Conservation (phyloP, 2,888 invertebrate species). For the Chelonus formosanus region DNA sequence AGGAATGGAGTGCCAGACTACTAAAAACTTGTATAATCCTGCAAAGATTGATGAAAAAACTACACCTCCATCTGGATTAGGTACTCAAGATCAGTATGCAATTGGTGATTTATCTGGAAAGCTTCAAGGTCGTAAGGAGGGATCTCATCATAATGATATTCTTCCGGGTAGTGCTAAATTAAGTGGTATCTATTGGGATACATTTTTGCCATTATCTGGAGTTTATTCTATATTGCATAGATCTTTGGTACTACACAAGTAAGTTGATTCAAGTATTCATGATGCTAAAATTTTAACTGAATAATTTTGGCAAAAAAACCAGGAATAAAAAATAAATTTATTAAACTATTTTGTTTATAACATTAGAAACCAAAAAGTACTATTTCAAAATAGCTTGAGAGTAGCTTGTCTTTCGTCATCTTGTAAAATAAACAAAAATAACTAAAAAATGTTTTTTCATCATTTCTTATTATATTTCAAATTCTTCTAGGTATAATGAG, state of each 20-base stretch:
- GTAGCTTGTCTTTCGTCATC: too few relatives aligned
- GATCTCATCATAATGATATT: slow-evolving; percentile 74
- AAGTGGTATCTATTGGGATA: slow-evolving; percentile 82
- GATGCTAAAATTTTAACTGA: too few relatives aligned
- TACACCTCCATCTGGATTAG: slow-evolving; percentile 76
- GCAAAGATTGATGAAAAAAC: slow-evolving; percentile 68
- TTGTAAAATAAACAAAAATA: slow-evolving; percentile 48
- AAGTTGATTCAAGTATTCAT: slow-evolving; percentile 40
- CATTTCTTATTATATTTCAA: too few relatives aligned
- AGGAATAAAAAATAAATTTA: slow-evolving; percentile 13
- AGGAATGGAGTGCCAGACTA: slow-evolving; percentile 70
- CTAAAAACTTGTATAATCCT: slow-evolving; percentile 83
- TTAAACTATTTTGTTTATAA: too few relatives aligned
- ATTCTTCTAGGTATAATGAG: slow-evolving; percentile 65
- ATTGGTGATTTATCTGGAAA: slow-evolving; percentile 91
- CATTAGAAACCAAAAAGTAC: too few relatives aligned
- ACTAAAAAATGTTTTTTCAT: neutral
- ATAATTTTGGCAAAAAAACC: too few relatives aligned
- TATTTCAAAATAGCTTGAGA: too few relatives aligned
- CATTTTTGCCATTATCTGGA: slow-evolving; percentile 85
- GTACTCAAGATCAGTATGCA: slow-evolving; percentile 89
- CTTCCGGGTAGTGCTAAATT: slow-evolving; percentile 79
- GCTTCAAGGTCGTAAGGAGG: slow-evolving; percentile 76
- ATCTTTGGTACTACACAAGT: slow-evolving; percentile 81
- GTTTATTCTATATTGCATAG: slow-evolving; percentile 81